Evolutionary conservation across 2,797 vertebrate genomes (phyloP), one percentile per base, ranked within the genome.

Genomic region (Melanotaenia pygmaea): DNA sequence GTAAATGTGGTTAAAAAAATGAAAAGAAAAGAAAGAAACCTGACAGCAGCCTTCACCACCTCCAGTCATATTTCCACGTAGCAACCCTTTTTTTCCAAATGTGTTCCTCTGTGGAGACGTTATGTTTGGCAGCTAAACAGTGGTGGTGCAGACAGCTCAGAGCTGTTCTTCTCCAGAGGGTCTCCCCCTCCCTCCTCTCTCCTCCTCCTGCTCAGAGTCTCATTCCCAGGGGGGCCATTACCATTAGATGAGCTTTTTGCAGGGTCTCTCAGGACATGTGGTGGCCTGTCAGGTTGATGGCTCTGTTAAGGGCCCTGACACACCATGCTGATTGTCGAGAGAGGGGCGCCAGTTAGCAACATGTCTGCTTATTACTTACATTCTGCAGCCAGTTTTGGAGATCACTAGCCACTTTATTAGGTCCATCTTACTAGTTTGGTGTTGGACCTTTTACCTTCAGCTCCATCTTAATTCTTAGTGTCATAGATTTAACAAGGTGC

Each of bases 211-310:
- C 69, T 38, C 59, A 12, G 26, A 58, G 30, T 74, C 74, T 85
- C 84, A 81, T 77, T 84, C 66, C 67, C 13, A 8, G 53, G 67
- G 77, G 26, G 40, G 37, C 40, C 51, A 14, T 18, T 5, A 9
- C 51, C 64, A n/a, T 63, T 2, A 16, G 3, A 13, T 54, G 67
- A 64, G 69, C 32, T 51, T 40, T n/a, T 34, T 65, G 28, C 3
- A 30, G 65, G 43, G 20, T 28, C 28, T 65, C 59, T 53, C 7
- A 50, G 14, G 30, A 60, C 63, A 30, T 63, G 61, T 62, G 65
- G 66, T 32, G 70, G 72, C 51, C 59, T 78, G 76, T 84, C 81
- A 72, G 18, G 22, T 47, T 85, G 83, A 88, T 32, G 37, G 32
- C 72, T 85, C 70, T 43, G 34, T 88, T 83, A n/a, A 60, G 20